These are phyloP conservation scores for Spodoptera exigua DNA, from an alignment of 2,888 invertebrate species.

Conservation along the genomic window DNA sequence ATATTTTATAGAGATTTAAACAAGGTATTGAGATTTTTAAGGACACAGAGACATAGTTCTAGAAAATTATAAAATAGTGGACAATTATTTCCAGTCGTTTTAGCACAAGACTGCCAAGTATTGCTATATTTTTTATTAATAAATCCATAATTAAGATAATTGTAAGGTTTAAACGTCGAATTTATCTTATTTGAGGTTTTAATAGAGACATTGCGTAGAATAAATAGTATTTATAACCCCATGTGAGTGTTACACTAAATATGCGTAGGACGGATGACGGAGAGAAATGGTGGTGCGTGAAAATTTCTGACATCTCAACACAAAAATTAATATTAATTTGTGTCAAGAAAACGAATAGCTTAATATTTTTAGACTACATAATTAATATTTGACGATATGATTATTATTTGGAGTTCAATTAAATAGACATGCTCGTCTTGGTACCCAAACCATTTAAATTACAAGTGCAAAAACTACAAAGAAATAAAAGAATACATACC, in stretches of 20 bases:
- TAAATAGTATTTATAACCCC: slow-evolving; percentile 10
- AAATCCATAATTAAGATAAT: too few relatives aligned
- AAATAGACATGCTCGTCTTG: background rate
- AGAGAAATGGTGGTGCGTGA: slow-evolving; percentile 17
- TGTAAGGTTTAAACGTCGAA: too few relatives aligned
- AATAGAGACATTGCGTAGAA: background rate
- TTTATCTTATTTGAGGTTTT: background rate
- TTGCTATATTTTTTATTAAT: too few relatives aligned
- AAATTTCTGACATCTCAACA: slow-evolving; percentile 21
- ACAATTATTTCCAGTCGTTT: too few relatives aligned
- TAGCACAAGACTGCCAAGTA: too few relatives aligned
- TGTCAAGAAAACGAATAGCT: slow-evolving; percentile 39
- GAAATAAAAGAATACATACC: too few relatives aligned
- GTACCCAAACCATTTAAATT: too few relatives aligned
- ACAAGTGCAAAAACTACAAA: too few relatives aligned
- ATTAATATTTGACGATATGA: slow-evolving; percentile 28
- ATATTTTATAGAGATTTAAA: slow-evolving; percentile 21
- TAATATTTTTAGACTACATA: slow-evolving; percentile 30
- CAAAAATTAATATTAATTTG: slow-evolving; percentile 46
- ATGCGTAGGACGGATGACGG: slow-evolving; percentile 17
- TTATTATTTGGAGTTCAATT: slow-evolving; percentile 9
- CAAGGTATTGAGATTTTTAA: background rate
- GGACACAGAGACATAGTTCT: background rate
- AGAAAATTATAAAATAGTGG: too few relatives aligned
- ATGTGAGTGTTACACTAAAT: slow-evolving; percentile 11